Evolutionary conservation across 2,888 invertebrate genomes (phyloP).

Genomic region (Thereva nobilitata): DNA sequence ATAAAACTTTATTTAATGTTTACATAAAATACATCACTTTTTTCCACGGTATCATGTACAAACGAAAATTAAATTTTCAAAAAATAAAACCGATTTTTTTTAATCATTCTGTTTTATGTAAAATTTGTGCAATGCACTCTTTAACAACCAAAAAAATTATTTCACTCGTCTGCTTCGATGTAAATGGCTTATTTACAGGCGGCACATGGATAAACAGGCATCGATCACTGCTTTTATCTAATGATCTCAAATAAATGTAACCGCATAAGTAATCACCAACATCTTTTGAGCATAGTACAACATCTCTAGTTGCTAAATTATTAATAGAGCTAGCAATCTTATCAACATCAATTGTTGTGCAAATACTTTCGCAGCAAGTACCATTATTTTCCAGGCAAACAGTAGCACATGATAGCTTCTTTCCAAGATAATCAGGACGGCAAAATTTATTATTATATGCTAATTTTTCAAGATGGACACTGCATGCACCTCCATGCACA

Average conservation of each 20-base stretch:
- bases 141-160: slow-evolving; percentile 56
- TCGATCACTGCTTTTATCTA: slow-evolving; percentile 63
- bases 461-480: slow-evolving; percentile 53
- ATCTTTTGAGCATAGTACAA: slow-evolving; percentile 47
- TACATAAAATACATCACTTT: no score
- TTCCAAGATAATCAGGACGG: slow-evolving; percentile 52
- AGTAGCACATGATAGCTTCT: slow-evolving; percentile 45
- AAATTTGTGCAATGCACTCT: slow-evolving; percentile 52
- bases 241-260: slow-evolving; percentile 74
- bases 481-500: slow-evolving; percentile 52
- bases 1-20: no score
- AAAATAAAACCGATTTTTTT: background rate
- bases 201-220: slow-evolving; percentile 81
- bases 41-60: no score
- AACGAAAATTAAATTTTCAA: no score
- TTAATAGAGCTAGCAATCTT: slow-evolving; percentile 57
- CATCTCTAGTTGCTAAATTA: background rate
- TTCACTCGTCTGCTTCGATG: slow-evolving; percentile 63
- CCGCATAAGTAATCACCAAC: slow-evolving; percentile 73
- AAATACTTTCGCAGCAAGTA: slow-evolving; percentile 46
- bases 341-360: slow-evolving; percentile 52
- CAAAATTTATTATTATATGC: slow-evolving; percentile 55
- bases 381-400: slow-evolving; percentile 46
- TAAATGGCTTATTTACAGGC: slow-evolving; percentile 65
- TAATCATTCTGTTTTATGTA: slow-evolving; percentile 5